Evolutionary conservation across 2,888 invertebrate species (phyloP).

Genomic region (Parnassius apollo): DNA sequence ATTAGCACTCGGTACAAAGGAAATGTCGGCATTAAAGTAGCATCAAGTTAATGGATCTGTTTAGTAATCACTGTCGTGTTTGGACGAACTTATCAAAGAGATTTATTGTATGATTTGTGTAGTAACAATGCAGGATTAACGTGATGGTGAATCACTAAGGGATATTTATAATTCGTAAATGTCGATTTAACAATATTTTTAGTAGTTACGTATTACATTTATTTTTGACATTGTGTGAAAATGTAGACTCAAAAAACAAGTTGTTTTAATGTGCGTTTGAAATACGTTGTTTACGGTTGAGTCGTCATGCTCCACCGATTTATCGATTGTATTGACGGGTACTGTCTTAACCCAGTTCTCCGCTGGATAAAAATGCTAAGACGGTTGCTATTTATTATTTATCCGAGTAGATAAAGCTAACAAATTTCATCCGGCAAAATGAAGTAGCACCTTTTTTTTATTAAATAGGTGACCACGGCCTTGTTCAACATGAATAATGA

Average conservation of each 20-base stretch:
- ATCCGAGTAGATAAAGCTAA: constrained; percentile 7
- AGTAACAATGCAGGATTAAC: neutral
- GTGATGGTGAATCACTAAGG: neutral
- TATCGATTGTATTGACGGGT: constrained; percentile 24
- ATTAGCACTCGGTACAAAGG: constrained; percentile 4
- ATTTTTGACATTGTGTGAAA: neutral
- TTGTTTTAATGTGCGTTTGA: neutral
- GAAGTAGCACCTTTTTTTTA: constrained; percentile 13
- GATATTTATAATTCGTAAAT: constrained; percentile 1
- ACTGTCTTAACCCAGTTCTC: constrained; percentile 14
- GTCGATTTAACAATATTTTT: neutral
- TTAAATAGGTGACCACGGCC: constrained; percentile 13
- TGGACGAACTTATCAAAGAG: neutral
- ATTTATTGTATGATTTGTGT: constrained; percentile 8
- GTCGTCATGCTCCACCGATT: constrained; percentile 6
- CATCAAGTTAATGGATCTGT: constrained; percentile 13
- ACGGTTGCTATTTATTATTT: constrained; percentile 14
- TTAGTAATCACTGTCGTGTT: constrained; percentile 5
- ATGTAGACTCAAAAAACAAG: neutral
- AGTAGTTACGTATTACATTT: neutral
- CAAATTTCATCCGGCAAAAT: constrained; percentile 16
- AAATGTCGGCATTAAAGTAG: constrained; percentile 9
- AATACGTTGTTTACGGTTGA: constrained; percentile 1
- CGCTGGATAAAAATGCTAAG: constrained; percentile 22
- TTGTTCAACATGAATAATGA: constrained; percentile 11